Conservation (phyloP, 1,140 invertebrate genomes). For the Caerostris darwini region DNA sequence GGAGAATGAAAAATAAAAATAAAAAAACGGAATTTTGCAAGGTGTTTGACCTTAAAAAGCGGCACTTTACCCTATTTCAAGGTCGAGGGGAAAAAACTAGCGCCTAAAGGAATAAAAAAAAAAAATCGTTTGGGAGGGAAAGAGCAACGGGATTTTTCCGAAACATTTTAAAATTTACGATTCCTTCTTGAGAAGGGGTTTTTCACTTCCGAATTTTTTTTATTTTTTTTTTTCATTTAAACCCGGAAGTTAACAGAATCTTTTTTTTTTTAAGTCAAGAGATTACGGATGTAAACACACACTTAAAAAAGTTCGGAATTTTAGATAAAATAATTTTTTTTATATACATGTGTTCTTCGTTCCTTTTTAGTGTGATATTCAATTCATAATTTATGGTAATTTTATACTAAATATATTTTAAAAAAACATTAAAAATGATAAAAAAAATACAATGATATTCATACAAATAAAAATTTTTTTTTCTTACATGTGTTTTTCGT, state of each 20-base stretch:
- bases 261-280: not conserved
- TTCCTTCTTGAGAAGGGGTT: not conserved
- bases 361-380: too few relatives aligned
- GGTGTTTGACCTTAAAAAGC: slow-evolving; percentile 65
- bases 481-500: too few relatives aligned
- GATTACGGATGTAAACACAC: not conserved
- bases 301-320: not conserved
- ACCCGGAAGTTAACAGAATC: not conserved
- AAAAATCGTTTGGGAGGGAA: not conserved
- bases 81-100: slow-evolving; percentile 15
- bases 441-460: too few relatives aligned
- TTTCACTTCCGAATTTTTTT: not conserved
- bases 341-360: too few relatives aligned
- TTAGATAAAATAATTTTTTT: too few relatives aligned
- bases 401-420: too few relatives aligned
- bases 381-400: too few relatives aligned
- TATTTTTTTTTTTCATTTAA: not conserved
- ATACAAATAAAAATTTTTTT: too few relatives aligned
- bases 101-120: not conserved
- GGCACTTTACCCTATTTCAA: slow-evolving; percentile 35
- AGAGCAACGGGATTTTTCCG: not conserved
- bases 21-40: not conserved
- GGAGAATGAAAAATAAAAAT: not conserved
- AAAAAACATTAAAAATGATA: too few relatives aligned
- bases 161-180: slow-evolving; percentile 12